Evolutionary conservation across 1,140 invertebrate species (phyloP), one percentile per base, ranked within the genome.

Genomic region (Oreohelix idahoensis): DNA sequence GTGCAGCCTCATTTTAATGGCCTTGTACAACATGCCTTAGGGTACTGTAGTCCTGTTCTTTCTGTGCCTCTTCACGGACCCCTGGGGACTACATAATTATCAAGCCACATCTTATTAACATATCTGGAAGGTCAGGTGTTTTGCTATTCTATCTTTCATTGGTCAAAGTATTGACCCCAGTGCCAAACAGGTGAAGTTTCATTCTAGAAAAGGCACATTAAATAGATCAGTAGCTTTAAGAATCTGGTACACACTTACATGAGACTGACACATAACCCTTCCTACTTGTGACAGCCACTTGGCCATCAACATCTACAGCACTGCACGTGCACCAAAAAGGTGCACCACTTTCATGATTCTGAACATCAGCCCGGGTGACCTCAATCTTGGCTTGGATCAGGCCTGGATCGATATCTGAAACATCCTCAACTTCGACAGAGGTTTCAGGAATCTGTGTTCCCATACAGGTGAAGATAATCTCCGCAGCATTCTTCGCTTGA

Each of bases 251-350:
- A 23, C 26, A 84, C 84, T 78, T 70, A 84, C 84, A 79, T 0
- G 79, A 63, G n/a, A 78, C 32, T 26, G 39, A 38, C 26, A 84
- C 66, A 26, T 66, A 32, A 2, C 73, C 80, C n/a, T 70, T 29
- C 26, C 79, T 69, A 42, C 84, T 84, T 11, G 32, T 63, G 0
- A 42, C 74, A 13, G 1, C 5, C 8, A 74, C 17, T 5, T 51
- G 51, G 2, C 70, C 39, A 39, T 39, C 26, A 38, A 70, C 32
- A 26, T 66, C 83, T 35, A 36, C 36, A n/a, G 84, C 84, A 29
- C n/a, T 78, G 42, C 84, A 84, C 75, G 81, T 32, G 42, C 84
- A 84, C 84, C 53, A 70, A 63, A 71, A 84, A 0, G 69, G 53
- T 36, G 49, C 84, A 32, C 58, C 45, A 5, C 35, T 13, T 32